Evolutionary conservation across 1,140 invertebrate species (phyloP), one percentile per base, ranked within the genome.

Genomic region (Apolygus lucorum): DNA sequence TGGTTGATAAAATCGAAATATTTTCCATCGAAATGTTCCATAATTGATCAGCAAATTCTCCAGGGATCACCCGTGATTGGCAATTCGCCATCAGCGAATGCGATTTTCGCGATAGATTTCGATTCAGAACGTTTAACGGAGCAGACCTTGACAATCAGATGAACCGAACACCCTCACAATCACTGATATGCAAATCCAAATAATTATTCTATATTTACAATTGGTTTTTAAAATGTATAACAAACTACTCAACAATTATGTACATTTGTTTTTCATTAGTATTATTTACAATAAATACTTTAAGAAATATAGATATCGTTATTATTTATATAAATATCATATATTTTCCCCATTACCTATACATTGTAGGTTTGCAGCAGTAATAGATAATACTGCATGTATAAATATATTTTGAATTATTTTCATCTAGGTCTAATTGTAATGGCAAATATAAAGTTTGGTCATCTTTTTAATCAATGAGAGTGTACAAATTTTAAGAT

Each of bases 321-420:
- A 22, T 67, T 70, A 25, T 67, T 42, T 52, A 49, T 28, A 63
- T 29, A 52, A 27, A 24, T 52, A 67, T 49, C n/a, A 49, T 17
- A 67, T 29, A 59, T 28, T 54, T 64, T 17, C 11, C 21, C 29
- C 25, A 25, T 54, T 64, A 42, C 22, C 28, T 42, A 59, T 26
- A 42, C 66, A 17, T 2, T 34, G 52, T 68, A 25, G 21, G 2
- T 24, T 2, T 26, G 26, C 22, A 25, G 67, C 49, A 63, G 25
- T 28, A 65, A 69, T 71, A 65, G 28, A 63, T 70, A n/a, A 49
- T 68, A 71, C 63, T 65, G 17, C 69, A 72, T 72, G 71, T 72
- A 72, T 72, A 72, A 72, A 72, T 72, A 72, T 72, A 72, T 34
- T 72, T 67, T 70, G 42, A 72, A 72, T 70, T 72, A 69, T 14